Percentiles rank a stretch among this genome's conserved stretches.
These are phyloP conservation scores for Heterodera carotae DNA, from an alignment of 1,140 invertebrate genomes.

Conservation along the genomic window DNA sequence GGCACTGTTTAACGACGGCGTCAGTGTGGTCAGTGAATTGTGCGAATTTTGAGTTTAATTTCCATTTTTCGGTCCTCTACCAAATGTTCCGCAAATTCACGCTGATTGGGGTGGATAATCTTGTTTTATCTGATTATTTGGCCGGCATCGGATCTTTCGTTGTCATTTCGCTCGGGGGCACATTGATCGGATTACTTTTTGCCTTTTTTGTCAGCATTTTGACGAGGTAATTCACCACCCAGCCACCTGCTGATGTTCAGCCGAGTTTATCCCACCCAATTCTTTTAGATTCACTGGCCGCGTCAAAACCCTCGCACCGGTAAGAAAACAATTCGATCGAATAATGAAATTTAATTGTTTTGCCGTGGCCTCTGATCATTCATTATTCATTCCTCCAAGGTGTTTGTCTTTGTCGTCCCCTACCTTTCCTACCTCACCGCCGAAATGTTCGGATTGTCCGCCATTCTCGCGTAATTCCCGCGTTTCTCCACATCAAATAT, in stretches of 20 bases:
- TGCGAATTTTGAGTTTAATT: conserved; percentile 43
- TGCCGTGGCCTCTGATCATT: no score
- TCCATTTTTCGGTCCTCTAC: conserved; percentile 74
- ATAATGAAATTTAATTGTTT: not conserved
- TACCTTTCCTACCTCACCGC: conserved; percentile 52
- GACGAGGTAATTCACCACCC: conserved; percentile 48
- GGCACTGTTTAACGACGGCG: conserved; percentile 45
- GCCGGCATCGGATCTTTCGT: conserved; percentile 87
- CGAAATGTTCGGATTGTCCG: conserved; percentile 54
- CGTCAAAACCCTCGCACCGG: conserved; percentile 36
- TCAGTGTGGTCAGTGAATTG: conserved; percentile 71
- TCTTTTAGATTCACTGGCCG: conserved; percentile 33
- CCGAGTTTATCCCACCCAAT: not conserved
- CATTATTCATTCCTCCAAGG: conserved; percentile 22
- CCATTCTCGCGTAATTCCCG: conserved; percentile 49
- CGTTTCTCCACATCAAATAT: not conserved
- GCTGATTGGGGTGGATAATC: conserved; percentile 61
- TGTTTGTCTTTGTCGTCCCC: conserved; percentile 49
- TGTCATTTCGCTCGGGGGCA: conserved; percentile 88
- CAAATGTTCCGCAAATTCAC: conserved; percentile 90
- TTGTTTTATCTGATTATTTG: conserved; percentile 71
- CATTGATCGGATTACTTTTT: conserved; percentile 91
- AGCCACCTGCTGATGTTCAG: not conserved
- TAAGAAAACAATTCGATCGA: not conserved
- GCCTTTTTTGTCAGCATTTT: conserved; percentile 82